Base-by-base conservation (phyloP, 2,113 vertebrate genomes). In the Bubo scandiacus region DNA sequence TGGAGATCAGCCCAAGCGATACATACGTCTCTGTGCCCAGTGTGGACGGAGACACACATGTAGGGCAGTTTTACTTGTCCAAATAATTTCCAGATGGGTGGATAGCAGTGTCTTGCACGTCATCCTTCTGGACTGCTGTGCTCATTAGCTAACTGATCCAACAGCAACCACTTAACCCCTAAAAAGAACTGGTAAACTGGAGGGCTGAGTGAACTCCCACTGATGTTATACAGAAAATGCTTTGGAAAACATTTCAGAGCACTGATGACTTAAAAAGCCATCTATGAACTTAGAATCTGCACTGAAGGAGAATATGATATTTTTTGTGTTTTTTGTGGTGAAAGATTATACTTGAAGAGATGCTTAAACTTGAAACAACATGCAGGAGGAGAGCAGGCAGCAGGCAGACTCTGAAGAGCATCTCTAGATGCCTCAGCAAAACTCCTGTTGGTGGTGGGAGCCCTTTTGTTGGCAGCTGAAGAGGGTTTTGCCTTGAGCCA, bases 31-130 rank as follows among this genome's bases (percentile, higher is more conserved):
- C 77, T 11, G 34, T 70, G 67, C 55, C 27, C 47, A 32, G 15
- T 1, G 0, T 14, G 73, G 49, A 61, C 20, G 57, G 22, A 47
- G 49, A 57, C 40, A 62, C 27, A 18, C 12, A 1, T 1, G 18
- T 32, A 57, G 63, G 74, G 63, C 66, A 71, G 20, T 27, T 34
- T 57, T 45, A 36, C 57, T 80, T 75, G 30, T 62, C 73, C 81
- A 75, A 63, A 54, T 80, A 49, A 84, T 86, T 83, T 80, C 71
- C 71, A 88, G 29, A 30, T 52, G 67, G 18, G 63, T 74, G 19
- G 38, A 34, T 5, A 67, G 57, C 63, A 26, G n/a, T 7, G 0
- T 29, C 51, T 63, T 75, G 51, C 40, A 47, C 0, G 0, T 73
- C 82, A 52, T 67, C 43, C 67, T 90, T 94, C 72, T 75, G 65